Percentiles rank a stretch among this genome's conserved stretches.
Evolutionary conservation across 2,888 invertebrate species (phyloP).

Genomic region (Lissocephala sabroskyi): DNA sequence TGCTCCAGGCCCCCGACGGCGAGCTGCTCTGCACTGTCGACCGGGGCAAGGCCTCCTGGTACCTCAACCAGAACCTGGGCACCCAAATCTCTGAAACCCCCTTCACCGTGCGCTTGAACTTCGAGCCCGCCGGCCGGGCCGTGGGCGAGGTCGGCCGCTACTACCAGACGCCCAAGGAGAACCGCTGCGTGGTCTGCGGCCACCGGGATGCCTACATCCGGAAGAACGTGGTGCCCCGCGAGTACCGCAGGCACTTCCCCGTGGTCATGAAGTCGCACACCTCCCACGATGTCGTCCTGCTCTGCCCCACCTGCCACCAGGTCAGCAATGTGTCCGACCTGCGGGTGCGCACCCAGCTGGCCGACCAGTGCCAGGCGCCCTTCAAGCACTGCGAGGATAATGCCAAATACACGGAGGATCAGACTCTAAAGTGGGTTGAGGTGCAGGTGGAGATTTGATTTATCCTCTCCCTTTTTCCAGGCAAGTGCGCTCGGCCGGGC

Average conservation of each 20-base stretch:
- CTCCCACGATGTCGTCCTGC: constrained; percentile 84
- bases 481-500: constrained; percentile 76
- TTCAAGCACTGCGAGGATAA: constrained; percentile 69
- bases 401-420: constrained; percentile 70
- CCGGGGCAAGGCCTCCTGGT: constrained; percentile 81
- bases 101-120: constrained; percentile 80
- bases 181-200: constrained; percentile 87
- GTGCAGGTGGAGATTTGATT: constrained; percentile 11
- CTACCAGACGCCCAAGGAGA: constrained; percentile 81
- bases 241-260: constrained; percentile 85
- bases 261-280: constrained; percentile 85
- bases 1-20: constrained; percentile 84
- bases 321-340: constrained; percentile 79
- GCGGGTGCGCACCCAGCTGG: constrained; percentile 76
- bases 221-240: constrained; percentile 87
- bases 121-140: constrained; percentile 85
- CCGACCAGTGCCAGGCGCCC: constrained; percentile 78
- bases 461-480: constrained; percentile 49
- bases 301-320: constrained; percentile 83
- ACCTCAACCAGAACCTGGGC: constrained; percentile 74
- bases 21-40: constrained; percentile 84
- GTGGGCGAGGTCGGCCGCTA: constrained; percentile 81
- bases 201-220: constrained; percentile 78
- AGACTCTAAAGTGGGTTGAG: constrained; percentile 53
- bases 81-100: constrained; percentile 73